Percentiles rank a stretch among this genome's conserved stretches.
phyloP scores from a whole-genome alignment of 92 coral and sea anemone genomes.

The Umimayanthus chanpuru region DNA sequence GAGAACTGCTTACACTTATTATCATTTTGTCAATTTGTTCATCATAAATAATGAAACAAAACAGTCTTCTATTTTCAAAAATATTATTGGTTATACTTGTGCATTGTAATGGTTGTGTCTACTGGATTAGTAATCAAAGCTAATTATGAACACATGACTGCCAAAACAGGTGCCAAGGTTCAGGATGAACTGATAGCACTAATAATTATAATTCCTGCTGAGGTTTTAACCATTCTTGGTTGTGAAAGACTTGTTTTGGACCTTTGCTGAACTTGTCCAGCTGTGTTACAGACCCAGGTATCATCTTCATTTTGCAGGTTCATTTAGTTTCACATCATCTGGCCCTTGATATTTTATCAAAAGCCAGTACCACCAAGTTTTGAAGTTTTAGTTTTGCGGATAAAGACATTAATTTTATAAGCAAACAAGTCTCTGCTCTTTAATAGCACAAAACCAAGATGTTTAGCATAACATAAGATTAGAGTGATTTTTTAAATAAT shows the following conservation, averaged over 20 bases:
- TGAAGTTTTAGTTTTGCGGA: too few species aligned
- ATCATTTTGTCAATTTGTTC: neutral
- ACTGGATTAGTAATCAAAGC: neutral
- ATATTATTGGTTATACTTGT: neutral
- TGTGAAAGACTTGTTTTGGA: conserved; percentile 5
- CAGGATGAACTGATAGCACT: neutral
- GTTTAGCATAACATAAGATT: too few species aligned
- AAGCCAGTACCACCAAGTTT: neutral
- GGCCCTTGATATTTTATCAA: neutral
- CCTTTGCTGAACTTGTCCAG: neutral
- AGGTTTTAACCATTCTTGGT: neutral
- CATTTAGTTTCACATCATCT: conserved; percentile 1
- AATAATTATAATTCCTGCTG: conserved; percentile 16
- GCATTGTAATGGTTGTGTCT: neutral
- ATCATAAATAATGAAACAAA: conserved; percentile 6
- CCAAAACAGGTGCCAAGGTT: neutral
- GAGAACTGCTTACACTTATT: neutral
- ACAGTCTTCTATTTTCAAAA: neutral
- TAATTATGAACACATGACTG: neutral
- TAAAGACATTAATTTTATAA: too few species aligned
- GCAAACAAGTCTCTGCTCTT: too few species aligned
- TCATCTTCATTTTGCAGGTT: neutral
- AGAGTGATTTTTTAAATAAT: too few species aligned
- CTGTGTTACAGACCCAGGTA: neutral
- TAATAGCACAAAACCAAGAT: too few species aligned